Evolutionary conservation across 1,140 invertebrate species (phyloP).

Genomic region (Cephus cinctus): DNA sequence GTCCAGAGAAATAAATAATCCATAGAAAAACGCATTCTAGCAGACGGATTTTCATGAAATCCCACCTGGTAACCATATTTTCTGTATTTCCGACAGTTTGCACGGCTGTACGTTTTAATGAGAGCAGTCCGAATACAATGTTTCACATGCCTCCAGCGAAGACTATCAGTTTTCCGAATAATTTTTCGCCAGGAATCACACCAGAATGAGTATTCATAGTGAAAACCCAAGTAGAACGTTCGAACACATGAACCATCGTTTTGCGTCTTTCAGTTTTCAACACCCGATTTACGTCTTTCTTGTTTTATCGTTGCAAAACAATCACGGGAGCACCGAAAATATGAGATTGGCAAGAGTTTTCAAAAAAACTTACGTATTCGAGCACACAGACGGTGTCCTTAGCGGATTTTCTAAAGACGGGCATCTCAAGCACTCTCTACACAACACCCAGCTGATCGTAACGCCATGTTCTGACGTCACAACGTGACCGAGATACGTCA

Average conservation of each 20-base stretch:
- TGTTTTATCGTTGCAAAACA: slow-evolving; percentile 7
- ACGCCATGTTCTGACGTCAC: slow-evolving; percentile 55
- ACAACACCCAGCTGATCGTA: slow-evolving; percentile 56
- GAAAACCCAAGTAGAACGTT: slow-evolving; percentile 21
- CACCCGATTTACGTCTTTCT: too few species aligned
- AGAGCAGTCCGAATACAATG: not conserved
- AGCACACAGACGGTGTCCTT: slow-evolving; percentile 33
- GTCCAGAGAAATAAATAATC: not conserved
- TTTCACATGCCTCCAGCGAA: too few species aligned
- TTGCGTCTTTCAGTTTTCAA: slow-evolving; percentile 31
- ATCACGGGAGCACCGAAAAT: not conserved
- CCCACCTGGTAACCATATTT: slow-evolving; percentile 24
- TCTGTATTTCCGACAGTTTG: slow-evolving; percentile 15
- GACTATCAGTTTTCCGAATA: too few species aligned
- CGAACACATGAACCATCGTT: slow-evolving; percentile 35
- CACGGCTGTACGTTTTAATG: slow-evolving; percentile 1
- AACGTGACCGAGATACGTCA: slow-evolving; percentile 25
- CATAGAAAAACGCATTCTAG: not conserved
- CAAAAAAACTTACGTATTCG: slow-evolving; percentile 36
- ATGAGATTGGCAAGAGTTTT: not conserved
- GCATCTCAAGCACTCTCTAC: slow-evolving; percentile 52
- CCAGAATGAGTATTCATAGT: not conserved
- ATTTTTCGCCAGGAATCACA: too few species aligned
- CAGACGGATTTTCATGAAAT: slow-evolving; percentile 7
- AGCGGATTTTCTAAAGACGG: slow-evolving; percentile 31